Percentiles rank a stretch among this genome's conserved stretches.
Evolutionary conservation across 2,888 invertebrate species (phyloP).

Genomic region (Hydropsyche betteni): DNA sequence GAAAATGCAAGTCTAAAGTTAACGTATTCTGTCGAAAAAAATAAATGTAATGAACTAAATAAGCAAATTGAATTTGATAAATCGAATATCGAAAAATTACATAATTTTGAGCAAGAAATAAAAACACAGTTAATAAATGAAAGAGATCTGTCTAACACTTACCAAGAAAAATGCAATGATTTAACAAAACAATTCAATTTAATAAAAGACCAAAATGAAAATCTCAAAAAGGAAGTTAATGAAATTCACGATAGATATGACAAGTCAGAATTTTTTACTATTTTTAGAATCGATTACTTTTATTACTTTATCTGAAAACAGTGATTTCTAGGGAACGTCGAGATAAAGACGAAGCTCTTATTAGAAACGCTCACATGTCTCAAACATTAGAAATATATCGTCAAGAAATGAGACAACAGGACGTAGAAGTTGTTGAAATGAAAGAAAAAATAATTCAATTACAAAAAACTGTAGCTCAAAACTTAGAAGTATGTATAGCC

Average conservation of each 20-base stretch:
- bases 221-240: conserved; percentile 48
- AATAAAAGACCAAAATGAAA: conserved; percentile 49
- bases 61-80: conserved; percentile 37
- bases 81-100: conserved; percentile 38
- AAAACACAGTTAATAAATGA: conserved; percentile 25
- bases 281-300: conserved; percentile 52
- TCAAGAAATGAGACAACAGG: conserved; percentile 76
- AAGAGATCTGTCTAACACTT: conserved; percentile 30
- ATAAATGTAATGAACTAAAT: conserved; percentile 19
- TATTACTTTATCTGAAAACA: conserved; percentile 53
- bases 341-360: conserved; percentile 77
- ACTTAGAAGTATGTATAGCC: conserved; percentile 61
- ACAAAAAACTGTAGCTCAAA: conserved; percentile 66
- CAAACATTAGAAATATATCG: conserved; percentile 81
- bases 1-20: conserved; percentile 39
- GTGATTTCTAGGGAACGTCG: conserved; percentile 69
- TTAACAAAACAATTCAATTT: conserved; percentile 54
- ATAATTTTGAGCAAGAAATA: conserved; percentile 32
- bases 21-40: conserved; percentile 23
- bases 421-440: conserved; percentile 70
- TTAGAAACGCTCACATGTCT: conserved; percentile 84
- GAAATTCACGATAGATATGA: conserved; percentile 51
- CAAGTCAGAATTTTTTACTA: conserved; percentile 51
- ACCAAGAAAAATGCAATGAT: conserved; percentile 34
- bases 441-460: conserved; percentile 66